Percentiles rank a stretch among this genome's conserved stretches.
These are phyloP conservation scores for Herminia tarsipennalis DNA, from an alignment of 2,888 invertebrate species.

Conservation along the genomic window DNA sequence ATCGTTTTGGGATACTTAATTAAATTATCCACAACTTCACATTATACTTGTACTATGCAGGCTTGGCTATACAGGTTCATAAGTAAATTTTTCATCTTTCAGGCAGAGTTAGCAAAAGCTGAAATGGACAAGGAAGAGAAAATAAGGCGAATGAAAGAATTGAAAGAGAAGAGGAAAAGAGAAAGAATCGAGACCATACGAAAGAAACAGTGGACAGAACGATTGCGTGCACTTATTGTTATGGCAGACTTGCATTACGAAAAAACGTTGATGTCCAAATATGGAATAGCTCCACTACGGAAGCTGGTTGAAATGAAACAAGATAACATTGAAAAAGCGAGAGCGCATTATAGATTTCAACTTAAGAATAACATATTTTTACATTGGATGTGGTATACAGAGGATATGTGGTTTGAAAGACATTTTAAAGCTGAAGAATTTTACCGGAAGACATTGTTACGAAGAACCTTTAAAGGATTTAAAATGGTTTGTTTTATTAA, in stretches of 20 bases:
- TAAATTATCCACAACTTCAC: too few relatives aligned
- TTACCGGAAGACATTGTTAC: conserved; percentile 77
- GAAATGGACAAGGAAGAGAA: conserved; percentile 87
- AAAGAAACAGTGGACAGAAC: conserved; percentile 82
- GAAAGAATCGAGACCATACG: conserved; percentile 87
- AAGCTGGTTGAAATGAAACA: conserved; percentile 64
- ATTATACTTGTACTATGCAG: too few relatives aligned
- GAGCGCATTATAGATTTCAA: conserved; percentile 73
- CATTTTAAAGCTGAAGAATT: conserved; percentile 85
- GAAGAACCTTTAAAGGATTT: conserved; percentile 77
- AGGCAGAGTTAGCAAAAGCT: conserved; percentile 79
- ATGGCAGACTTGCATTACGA: conserved; percentile 83
- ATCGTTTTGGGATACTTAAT: too few relatives aligned
- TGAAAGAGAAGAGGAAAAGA: conserved; percentile 86
- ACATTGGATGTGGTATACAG: conserved; percentile 83
- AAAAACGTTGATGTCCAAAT: conserved; percentile 67
- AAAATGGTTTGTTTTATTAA: conserved; percentile 64
- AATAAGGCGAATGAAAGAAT: conserved; percentile 84
- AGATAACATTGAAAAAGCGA: conserved; percentile 76
- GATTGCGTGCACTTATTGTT: conserved; percentile 75
- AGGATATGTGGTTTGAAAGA: conserved; percentile 80
- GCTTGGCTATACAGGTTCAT: too few relatives aligned
- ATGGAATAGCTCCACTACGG: conserved; percentile 69
- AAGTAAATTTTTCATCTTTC: conserved; percentile 21
- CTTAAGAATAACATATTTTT: conserved; percentile 79